Percentiles rank a stretch among this genome's conserved stretches.
phyloP scores from a whole-genome alignment of 2,888 invertebrate species.

The Ennomos erosarius region DNA sequence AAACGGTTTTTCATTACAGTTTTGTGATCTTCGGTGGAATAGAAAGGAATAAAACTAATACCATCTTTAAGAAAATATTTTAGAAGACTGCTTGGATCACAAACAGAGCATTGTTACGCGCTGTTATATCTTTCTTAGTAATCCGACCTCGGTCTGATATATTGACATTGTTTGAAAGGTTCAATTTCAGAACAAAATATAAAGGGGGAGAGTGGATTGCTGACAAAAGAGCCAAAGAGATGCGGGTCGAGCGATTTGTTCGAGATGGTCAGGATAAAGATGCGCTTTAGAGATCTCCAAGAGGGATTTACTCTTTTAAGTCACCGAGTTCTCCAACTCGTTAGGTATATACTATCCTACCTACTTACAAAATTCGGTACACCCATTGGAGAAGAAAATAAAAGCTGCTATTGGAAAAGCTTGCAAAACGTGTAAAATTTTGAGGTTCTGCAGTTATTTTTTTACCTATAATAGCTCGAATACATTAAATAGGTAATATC shows the following conservation, averaged over 20 bases:
- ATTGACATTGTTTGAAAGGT: conserved; percentile 43
- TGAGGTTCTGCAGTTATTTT: too few species aligned
- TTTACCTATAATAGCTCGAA: not conserved
- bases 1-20: too few species aligned
- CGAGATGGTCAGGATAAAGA: conserved; percentile 64
- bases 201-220: conserved; percentile 50
- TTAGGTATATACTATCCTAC: not conserved
- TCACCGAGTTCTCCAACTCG: conserved; percentile 46
- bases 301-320: conserved; percentile 60
- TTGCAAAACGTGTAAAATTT: too few species aligned
- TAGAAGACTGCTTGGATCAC: conserved; percentile 6
- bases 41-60: too few species aligned
- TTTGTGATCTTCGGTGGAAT: too few species aligned
- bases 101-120: conserved; percentile 15
- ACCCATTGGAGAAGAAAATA: conserved; percentile 9
- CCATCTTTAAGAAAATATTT: conserved; percentile 7
- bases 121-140: conserved; percentile 17
- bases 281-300: conserved; percentile 61
- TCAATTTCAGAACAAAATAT: conserved; percentile 59
- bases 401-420: conserved; percentile 3
- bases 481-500: too few species aligned
- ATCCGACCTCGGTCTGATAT: conserved; percentile 19
- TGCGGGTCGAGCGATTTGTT: conserved; percentile 62
- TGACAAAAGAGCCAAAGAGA: conserved; percentile 67
- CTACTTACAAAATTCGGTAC: conserved; percentile 13